These are phyloP conservation scores for Oenanthe melanoleuca DNA, from an alignment of 2,113 vertebrate species.

Conservation along the genomic window DNA sequence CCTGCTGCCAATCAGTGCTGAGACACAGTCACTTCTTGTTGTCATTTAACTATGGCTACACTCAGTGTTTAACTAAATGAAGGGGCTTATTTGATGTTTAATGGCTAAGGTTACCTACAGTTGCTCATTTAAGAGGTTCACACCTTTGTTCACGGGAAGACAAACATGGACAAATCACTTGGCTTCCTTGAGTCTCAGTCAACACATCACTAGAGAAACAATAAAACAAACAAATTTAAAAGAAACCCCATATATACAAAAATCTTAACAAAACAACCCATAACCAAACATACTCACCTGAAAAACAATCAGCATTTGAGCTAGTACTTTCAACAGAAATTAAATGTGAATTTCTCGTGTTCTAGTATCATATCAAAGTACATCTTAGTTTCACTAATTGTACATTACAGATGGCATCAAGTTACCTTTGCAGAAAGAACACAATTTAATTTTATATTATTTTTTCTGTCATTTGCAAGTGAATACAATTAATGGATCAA, in stretches of 20 bases:
- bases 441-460: not conserved
- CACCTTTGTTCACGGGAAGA: not conserved
- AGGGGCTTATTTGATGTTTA: not conserved
- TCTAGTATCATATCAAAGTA: not conserved
- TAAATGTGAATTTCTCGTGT: not conserved
- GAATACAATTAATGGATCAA: not conserved
- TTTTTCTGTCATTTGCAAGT: not conserved
- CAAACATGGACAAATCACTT: not conserved
- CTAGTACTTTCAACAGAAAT: not conserved
- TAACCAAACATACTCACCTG: not conserved
- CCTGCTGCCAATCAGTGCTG: not conserved
- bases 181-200: not conserved
- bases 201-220: not conserved
- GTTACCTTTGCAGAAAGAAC: not conserved
- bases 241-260: accelerated
- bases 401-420: not conserved
- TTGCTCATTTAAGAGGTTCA: not conserved
- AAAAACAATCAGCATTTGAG: not conserved
- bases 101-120: not conserved
- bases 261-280: accelerated
- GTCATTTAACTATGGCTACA: not conserved
- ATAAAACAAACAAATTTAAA: not conserved
- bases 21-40: not conserved
- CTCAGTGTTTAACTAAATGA: not conserved
- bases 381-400: not conserved